These are phyloP conservation scores for Lepus americanus DNA, from an alignment of 2,113 vertebrate genomes.

Conservation along the genomic window DNA sequence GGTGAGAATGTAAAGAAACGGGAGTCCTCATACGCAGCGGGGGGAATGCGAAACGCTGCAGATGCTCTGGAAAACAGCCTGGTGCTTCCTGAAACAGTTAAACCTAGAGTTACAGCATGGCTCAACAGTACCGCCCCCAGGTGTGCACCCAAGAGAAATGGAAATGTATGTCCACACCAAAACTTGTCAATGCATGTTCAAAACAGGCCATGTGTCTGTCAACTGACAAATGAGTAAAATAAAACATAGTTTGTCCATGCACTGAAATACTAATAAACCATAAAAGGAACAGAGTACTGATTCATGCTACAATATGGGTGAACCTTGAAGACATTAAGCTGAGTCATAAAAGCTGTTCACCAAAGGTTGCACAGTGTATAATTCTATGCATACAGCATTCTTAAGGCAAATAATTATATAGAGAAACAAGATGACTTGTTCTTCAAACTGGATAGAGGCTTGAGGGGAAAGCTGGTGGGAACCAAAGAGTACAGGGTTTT, in stretches of 20 bases:
- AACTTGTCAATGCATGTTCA: not conserved
- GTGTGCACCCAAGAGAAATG: not conserved
- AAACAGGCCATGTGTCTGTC: not conserved
- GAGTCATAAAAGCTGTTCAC: not conserved
- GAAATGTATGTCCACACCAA: not conserved
- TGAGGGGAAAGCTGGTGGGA: accelerated
- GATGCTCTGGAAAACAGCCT: not conserved
- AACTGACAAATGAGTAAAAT: not conserved
- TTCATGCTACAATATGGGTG: not conserved
- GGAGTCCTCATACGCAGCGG: not conserved
- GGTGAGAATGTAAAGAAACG: not conserved
- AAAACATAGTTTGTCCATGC: not conserved
- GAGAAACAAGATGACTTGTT: not conserved
- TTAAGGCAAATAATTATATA: not conserved
- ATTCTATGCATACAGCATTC: not conserved
- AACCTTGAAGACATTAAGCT: not conserved
- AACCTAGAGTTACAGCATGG: not conserved
- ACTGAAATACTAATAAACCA: not conserved
- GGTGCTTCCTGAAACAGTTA: not conserved
- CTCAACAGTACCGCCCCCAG: not conserved
- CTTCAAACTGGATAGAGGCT: not conserved
- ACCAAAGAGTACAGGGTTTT: not conserved
- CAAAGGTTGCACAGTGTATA: not conserved
- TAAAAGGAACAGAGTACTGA: not conserved
- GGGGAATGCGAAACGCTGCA: not conserved